Evolutionary conservation across 2,113 vertebrate species (phyloP).

Genomic region (Ceyx margarethae): DNA sequence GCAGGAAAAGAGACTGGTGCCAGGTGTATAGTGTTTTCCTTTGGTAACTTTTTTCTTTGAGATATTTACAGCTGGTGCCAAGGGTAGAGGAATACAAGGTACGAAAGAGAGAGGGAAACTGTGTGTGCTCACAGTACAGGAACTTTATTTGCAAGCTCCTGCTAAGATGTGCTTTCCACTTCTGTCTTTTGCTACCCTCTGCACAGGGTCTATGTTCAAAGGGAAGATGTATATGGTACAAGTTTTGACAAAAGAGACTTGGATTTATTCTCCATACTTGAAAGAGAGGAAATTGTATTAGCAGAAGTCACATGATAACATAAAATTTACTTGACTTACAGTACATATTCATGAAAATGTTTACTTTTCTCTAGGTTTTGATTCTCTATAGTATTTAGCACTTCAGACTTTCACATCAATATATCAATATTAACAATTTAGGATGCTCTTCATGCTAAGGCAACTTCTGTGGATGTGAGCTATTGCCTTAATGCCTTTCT

Average conservation of each 20-base stretch:
- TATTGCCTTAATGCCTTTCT: not conserved
- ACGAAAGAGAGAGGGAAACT: not conserved
- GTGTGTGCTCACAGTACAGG: not conserved
- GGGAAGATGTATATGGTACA: not conserved
- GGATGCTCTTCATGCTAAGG: not conserved
- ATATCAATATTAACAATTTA: not conserved
- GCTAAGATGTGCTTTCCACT: not conserved
- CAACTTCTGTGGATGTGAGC: not conserved
- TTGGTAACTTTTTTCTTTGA: not conserved
- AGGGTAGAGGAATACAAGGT: not conserved
- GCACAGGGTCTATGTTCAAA: not conserved
- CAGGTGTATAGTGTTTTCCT: not conserved
- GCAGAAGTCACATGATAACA: not conserved
- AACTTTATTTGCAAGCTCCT: not conserved
- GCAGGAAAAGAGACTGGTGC: not conserved
- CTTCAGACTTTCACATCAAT: not conserved
- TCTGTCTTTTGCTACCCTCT: not conserved
- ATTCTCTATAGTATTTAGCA: not conserved
- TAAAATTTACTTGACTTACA: not conserved
- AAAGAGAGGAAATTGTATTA: not conserved
- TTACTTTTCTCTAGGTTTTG: not conserved
- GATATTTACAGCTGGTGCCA: constrained; percentile 18
- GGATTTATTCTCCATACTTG: not conserved
- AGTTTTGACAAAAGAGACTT: not conserved
- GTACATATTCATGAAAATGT: not conserved